phyloP scores from a whole-genome alignment of 2,113 vertebrate genomes.

The Gasterosteus aculeatus region DNA sequence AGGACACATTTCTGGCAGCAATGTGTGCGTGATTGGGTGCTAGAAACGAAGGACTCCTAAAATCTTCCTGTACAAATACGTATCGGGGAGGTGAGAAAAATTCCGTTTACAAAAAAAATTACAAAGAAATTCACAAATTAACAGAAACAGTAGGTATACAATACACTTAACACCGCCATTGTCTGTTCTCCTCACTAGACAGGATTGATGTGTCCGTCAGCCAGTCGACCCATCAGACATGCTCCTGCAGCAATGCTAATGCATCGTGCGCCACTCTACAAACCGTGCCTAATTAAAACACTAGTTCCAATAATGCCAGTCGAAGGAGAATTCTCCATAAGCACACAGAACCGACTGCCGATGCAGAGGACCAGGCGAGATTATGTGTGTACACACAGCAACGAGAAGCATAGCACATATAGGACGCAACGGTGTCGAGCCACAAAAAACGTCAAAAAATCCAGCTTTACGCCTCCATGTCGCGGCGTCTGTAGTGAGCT shows the following conservation, averaged over 20 bases:
- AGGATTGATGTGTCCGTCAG: constrained; percentile 19
- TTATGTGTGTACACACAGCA: neutral
- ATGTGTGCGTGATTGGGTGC: neutral
- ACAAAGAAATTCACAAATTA: neutral
- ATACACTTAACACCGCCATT: neutral
- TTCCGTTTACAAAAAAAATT: too few relatives aligned
- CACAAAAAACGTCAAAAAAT: neutral
- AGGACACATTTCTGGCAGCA: constrained; percentile 16
- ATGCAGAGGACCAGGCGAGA: constrained; percentile 30
- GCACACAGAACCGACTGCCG: constrained; percentile 49
- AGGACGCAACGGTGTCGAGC: neutral
- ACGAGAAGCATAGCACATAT: constrained; percentile 3
- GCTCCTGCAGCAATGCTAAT: constrained; percentile 59
- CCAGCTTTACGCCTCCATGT: neutral
- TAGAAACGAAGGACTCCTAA: neutral
- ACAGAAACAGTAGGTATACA: neutral
- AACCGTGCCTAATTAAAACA: constrained; percentile 69
- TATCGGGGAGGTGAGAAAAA: neutral
- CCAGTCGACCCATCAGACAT: constrained; percentile 35
- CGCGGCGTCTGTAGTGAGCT: neutral
- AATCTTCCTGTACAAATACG: neutral
- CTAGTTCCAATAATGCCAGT: constrained; percentile 63
- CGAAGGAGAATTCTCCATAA: constrained; percentile 59
- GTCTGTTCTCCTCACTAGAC: constrained; percentile 10
- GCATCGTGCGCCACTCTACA: constrained; percentile 33